These are phyloP conservation scores for Sesamia inferens DNA, from an alignment of 2,888 invertebrate genomes.

Conservation along the genomic window DNA sequence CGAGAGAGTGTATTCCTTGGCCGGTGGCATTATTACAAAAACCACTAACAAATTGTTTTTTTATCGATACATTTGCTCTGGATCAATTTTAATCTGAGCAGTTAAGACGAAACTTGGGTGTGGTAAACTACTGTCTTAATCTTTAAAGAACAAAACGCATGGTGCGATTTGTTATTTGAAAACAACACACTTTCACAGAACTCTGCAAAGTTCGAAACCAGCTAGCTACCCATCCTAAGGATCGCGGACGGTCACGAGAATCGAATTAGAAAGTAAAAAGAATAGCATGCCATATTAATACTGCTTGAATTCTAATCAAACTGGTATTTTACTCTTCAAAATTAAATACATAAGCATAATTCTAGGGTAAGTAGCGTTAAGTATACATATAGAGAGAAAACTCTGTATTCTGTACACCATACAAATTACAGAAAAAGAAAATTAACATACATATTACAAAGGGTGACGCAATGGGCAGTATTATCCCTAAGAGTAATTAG, in stretches of 20 bases:
- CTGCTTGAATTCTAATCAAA: constrained; percentile 70
- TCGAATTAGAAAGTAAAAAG: constrained; percentile 77
- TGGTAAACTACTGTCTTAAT: background rate
- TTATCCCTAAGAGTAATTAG: no score
- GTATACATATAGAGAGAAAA: no score
- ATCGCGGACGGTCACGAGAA: constrained; percentile 69
- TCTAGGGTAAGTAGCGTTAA: background rate
- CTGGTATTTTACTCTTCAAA: constrained; percentile 56
- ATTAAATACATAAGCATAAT: constrained; percentile 4
- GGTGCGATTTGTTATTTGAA: background rate
- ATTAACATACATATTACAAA: no score
- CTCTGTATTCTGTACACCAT: no score
- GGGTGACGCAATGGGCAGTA: no score
- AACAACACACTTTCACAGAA: constrained; percentile 39
- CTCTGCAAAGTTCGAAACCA: constrained; percentile 21
- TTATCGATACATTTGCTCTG: background rate
- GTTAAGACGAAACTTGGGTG: background rate
- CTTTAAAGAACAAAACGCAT: background rate
- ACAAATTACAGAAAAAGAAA: no score
- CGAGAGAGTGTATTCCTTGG: background rate
- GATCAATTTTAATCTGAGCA: no score
- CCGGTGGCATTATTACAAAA: background rate
- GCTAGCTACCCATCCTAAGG: constrained; percentile 18
- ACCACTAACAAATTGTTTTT: background rate
- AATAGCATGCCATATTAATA: constrained; percentile 57